Evolutionary conservation across 2,888 invertebrate species (phyloP), one percentile per base, ranked within the genome.

Genomic region (Dicyrtomina minuta): DNA sequence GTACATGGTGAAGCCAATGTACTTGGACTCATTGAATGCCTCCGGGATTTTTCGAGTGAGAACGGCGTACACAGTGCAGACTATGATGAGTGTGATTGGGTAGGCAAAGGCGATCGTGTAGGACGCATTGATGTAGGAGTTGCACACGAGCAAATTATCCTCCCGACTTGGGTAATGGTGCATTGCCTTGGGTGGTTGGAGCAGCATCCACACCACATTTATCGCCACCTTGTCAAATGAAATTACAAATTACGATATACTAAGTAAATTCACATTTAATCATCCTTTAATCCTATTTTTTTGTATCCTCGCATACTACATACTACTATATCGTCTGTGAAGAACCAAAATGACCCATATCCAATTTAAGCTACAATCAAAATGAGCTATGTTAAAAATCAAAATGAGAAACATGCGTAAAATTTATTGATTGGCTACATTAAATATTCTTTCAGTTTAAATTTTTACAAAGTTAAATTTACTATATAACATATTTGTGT

Each of bases 1-100:
- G 84, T 96, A 99, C 98, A 99, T 98, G 26, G 97, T 96, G 84
- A 99, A 98, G 87, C 98, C 96, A 79, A 96, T 96, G 84, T 96
- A 94, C 84, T 96, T 96, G 79, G 95, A 95, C 84, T 96, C 98
- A 83, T 99, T 98, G 83, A 98, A 99, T 49, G 96, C 96, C 82
- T 98, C 98, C 0, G 98, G 99, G 73, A 98, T 92, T 85, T 98
- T 98, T 76, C 98, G 86, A 0, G 96, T 96, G 58, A 95, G 88
- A 0, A 96, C 89, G 0, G 98, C 98, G 81, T 99, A 98, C 15
- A 98, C 88, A 0, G 98, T 99, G 83, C 98, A 98, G 70, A 86
- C 81, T 5, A 83, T 80, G 73, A 87, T 85, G 20, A 86, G 81
- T 59, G 85, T 55, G 51, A 75, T 46, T 5, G 75, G 77, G 61